A percentile compares a stretch with the other conserved stretches of the same genome.
Evolutionary conservation across 2,113 vertebrate genomes (phyloP).

Genomic region (Lanius collurio): DNA sequence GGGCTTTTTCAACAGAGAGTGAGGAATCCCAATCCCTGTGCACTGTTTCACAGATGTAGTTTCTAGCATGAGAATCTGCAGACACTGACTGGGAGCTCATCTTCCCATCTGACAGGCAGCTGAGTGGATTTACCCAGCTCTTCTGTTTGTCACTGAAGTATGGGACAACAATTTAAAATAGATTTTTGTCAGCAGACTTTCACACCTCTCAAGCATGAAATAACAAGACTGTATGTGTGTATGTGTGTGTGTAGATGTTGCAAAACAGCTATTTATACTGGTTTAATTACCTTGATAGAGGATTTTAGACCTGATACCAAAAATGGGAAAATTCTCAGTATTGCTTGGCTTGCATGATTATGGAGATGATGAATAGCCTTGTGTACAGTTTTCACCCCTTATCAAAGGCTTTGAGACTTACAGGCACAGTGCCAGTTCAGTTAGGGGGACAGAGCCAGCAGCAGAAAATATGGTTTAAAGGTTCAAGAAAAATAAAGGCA

Average conservation of each 20-base stretch:
- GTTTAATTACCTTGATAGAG: background rate
- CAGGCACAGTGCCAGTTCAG: background rate
- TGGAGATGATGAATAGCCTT: background rate
- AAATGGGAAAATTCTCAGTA: background rate
- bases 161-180: background rate
- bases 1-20: background rate
- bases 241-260: background rate
- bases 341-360: background rate
- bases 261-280: background rate
- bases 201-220: background rate
- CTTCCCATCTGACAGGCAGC: constrained; percentile 23
- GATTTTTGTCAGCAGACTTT: background rate
- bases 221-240: background rate
- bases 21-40: background rate
- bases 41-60: background rate
- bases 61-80: background rate
- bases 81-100: background rate
- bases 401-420: background rate
- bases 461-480: background rate
- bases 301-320: background rate
- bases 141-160: background rate
- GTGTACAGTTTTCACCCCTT: background rate
- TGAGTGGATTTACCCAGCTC: constrained; percentile 6
- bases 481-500: background rate
- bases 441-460: background rate